phyloP scores from a whole-genome alignment of 2,797 vertebrate genomes.

The Galagoides demidoff region DNA sequence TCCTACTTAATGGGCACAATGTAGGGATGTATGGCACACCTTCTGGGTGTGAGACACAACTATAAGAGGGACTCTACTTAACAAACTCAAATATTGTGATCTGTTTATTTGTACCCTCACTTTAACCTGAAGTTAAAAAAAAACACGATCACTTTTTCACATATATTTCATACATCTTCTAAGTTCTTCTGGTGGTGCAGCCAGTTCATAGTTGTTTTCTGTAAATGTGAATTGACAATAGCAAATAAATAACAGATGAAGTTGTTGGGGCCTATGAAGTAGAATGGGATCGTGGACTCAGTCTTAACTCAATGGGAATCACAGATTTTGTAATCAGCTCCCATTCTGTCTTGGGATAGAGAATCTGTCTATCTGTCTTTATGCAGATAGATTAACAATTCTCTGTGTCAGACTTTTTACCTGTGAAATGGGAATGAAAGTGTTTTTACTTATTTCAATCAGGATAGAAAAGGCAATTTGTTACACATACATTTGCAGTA shows the following conservation, averaged over 20 bases:
- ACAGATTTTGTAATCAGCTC: neutral
- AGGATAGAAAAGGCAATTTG: neutral
- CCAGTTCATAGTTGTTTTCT: neutral
- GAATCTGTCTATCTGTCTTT: neutral
- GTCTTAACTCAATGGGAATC: neutral
- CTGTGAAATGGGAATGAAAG: neutral
- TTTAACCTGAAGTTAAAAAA: too few species aligned
- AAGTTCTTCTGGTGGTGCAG: neutral
- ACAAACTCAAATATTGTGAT: too few species aligned
- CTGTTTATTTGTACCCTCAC: too few species aligned
- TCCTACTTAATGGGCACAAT: too few species aligned
- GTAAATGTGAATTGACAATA: neutral
- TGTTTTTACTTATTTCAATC: neutral
- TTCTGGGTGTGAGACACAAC: too few species aligned
- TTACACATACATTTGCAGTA: neutral
- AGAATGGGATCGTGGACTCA: neutral
- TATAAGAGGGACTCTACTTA: too few species aligned
- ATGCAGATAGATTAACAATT: neutral
- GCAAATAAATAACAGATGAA: neutral
- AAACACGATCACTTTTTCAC: neutral
- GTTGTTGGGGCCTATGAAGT: neutral
- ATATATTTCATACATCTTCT: neutral
- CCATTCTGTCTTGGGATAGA: neutral
- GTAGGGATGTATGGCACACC: too few species aligned
- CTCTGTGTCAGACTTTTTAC: neutral